These are phyloP conservation scores for Ceryle rudis DNA, from an alignment of 2,797 vertebrate genomes.

Conservation along the genomic window DNA sequence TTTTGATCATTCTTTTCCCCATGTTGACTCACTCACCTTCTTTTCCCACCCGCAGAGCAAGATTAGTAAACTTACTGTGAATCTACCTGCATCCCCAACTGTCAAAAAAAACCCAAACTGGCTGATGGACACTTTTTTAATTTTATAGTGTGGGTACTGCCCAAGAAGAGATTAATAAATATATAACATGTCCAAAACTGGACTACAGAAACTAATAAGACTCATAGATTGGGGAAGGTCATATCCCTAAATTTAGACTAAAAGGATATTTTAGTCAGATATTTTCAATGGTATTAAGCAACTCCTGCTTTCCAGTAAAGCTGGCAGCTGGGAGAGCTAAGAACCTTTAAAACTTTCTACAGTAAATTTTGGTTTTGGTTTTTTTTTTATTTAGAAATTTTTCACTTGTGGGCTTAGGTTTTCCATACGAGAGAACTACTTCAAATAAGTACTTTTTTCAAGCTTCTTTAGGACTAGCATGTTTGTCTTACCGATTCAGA, in stretches of 20 bases:
- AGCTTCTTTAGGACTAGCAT: neutral
- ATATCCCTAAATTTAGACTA: slow-evolving; percentile 2
- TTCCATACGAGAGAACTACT: slow-evolving; percentile 12
- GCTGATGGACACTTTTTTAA: neutral
- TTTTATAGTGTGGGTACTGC: neutral
- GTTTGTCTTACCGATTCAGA: neutral
- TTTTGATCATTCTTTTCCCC: neutral
- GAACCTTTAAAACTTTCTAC: slow-evolving; percentile 34
- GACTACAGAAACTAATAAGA: neutral
- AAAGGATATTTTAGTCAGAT: neutral
- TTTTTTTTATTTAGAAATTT: neutral
- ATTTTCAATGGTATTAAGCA: slow-evolving; percentile 25
- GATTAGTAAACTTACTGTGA: neutral
- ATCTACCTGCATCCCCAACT: neutral
- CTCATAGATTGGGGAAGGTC: neutral
- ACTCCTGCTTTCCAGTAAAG: slow-evolving; percentile 62
- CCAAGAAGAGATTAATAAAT: neutral
- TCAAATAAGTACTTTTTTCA: neutral
- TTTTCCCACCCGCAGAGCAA: neutral
- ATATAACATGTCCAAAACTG: neutral
- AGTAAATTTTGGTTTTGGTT: too few relatives aligned
- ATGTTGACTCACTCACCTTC: neutral
- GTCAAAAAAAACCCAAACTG: too few relatives aligned
- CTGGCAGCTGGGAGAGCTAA: neutral
- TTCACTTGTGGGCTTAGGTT: neutral